These are phyloP conservation scores for Drosophila carrolli DNA, from an alignment of 1,140 invertebrate species.

Conservation along the genomic window DNA sequence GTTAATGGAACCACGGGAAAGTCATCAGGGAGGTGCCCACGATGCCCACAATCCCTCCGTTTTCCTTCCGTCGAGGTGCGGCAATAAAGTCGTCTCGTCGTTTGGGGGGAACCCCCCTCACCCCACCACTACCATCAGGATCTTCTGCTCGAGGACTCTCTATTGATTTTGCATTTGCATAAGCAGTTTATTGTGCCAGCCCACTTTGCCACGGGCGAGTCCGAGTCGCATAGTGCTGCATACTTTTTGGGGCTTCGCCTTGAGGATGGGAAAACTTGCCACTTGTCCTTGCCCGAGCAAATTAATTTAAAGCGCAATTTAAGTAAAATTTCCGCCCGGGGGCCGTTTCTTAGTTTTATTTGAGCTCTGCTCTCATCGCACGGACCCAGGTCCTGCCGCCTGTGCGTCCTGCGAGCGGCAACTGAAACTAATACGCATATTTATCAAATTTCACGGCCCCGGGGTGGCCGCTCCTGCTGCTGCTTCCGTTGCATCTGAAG, in stretches of 20 bases:
- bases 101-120: not conserved
- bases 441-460: slow-evolving; percentile 77
- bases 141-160: not conserved
- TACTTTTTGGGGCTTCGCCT: slow-evolving; percentile 24
- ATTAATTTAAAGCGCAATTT: slow-evolving; percentile 78
- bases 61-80: not conserved
- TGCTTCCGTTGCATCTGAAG: slow-evolving; percentile 17
- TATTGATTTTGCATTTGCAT: slow-evolving; percentile 57
- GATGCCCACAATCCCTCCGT: not conserved
- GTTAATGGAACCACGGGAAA: not conserved
- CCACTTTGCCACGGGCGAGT: not conserved
- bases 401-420: slow-evolving; percentile 24
- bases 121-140: not conserved
- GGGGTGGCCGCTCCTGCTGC: slow-evolving; percentile 49
- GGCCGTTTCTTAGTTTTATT: slow-evolving; percentile 51
- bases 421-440: slow-evolving; percentile 81
- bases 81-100: slow-evolving; percentile 9
- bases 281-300: slow-evolving; percentile 25
- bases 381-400: not conserved
- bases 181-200: slow-evolving; percentile 53
- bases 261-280: not conserved
- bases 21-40: not conserved
- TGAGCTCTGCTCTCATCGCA: slow-evolving; percentile 30
- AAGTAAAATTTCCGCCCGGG: slow-evolving; percentile 53
- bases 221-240: slow-evolving; percentile 25